phyloP scores from a whole-genome alignment of 30 jellyfish, hydroid and myxozoan species.

The Sanderia malayensis region DNA sequence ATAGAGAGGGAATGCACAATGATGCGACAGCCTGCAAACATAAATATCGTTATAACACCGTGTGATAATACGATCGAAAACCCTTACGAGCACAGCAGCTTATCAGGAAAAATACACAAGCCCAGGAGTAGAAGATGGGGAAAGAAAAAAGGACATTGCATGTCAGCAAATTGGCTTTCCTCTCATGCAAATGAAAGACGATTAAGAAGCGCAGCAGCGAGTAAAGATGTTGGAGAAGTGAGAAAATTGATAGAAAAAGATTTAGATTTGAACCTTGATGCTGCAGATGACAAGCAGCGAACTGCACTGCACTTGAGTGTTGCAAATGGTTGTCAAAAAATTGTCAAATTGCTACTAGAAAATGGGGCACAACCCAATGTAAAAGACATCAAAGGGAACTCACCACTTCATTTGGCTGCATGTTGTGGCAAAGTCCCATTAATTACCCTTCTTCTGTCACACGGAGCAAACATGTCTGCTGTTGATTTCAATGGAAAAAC shows the following conservation, averaged over 20 bases:
- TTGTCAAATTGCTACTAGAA: conserved; percentile 60
- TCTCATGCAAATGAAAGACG: conserved; percentile 45
- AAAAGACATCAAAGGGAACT: conserved; percentile 71
- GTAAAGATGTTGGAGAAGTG: conserved; percentile 16
- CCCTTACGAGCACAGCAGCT: conserved; percentile 34
- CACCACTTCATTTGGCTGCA: conserved; percentile 86
- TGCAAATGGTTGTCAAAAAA: conserved; percentile 71
- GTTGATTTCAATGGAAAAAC: conserved; percentile 68
- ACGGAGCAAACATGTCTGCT: conserved; percentile 74
- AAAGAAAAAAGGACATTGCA: background rate
- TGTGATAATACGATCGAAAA: conserved; percentile 32
- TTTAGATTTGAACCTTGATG: conserved; percentile 32
- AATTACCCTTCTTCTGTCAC: conserved; percentile 57
- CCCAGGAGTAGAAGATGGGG: background rate
- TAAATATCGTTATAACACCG: conserved; percentile 54
- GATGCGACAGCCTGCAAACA: conserved; percentile 45
- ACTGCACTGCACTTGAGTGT: conserved; percentile 77
- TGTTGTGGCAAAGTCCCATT: conserved; percentile 64
- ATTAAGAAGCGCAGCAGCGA: conserved; percentile 44
- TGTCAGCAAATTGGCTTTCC: conserved; percentile 18
- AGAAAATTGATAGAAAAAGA: conserved; percentile 13
- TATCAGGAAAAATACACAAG: conserved; percentile 18
- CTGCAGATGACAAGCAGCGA: conserved; percentile 63
- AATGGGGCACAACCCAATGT: conserved; percentile 77
- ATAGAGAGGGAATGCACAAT: conserved; percentile 7